phyloP scores from a whole-genome alignment of 2,888 invertebrate genomes.

The Ectobius pallidus region DNA sequence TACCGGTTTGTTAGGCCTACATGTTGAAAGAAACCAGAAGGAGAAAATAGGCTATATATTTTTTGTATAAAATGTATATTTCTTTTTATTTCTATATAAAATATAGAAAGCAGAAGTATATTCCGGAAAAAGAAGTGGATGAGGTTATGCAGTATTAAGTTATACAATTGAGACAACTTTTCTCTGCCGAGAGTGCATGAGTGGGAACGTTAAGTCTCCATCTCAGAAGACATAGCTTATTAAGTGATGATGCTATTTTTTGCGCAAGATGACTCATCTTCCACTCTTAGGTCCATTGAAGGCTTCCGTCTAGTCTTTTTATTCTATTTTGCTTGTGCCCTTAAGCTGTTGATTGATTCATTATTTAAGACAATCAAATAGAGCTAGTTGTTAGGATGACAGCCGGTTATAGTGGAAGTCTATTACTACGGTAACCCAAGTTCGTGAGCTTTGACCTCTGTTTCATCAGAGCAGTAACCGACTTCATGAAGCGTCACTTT shows the following conservation, averaged over 20 bases:
- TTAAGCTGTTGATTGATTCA: slow-evolving; percentile 29
- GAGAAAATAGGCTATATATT: too few species aligned
- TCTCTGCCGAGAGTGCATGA: too few species aligned
- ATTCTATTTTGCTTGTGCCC: slow-evolving; percentile 2
- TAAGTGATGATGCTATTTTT: slow-evolving; percentile 7
- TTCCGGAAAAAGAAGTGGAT: too few species aligned
- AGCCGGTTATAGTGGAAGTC: slow-evolving; percentile 11
- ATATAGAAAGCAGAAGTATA: too few species aligned
- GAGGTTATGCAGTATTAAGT: too few species aligned
- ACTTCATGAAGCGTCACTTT: neutral
- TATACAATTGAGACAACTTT: too few species aligned
- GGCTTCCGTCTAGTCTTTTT: neutral
- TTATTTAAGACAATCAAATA: slow-evolving; percentile 27
- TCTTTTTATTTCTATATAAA: too few species aligned
- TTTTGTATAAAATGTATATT: too few species aligned
- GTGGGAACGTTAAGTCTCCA: too few species aligned
- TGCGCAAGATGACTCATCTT: slow-evolving; percentile 7
- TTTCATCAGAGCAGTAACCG: slow-evolving; percentile 13
- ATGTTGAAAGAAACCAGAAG: too few species aligned
- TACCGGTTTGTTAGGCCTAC: too few species aligned
- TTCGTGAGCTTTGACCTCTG: slow-evolving; percentile 28
- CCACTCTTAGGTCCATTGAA: neutral
- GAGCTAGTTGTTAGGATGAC: slow-evolving; percentile 9
- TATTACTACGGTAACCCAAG: slow-evolving; percentile 18
- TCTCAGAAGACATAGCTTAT: too few species aligned